Conservation (phyloP, 37 sponge, comb jelly and placozoan species). For the Eunapius fragilis region DNA sequence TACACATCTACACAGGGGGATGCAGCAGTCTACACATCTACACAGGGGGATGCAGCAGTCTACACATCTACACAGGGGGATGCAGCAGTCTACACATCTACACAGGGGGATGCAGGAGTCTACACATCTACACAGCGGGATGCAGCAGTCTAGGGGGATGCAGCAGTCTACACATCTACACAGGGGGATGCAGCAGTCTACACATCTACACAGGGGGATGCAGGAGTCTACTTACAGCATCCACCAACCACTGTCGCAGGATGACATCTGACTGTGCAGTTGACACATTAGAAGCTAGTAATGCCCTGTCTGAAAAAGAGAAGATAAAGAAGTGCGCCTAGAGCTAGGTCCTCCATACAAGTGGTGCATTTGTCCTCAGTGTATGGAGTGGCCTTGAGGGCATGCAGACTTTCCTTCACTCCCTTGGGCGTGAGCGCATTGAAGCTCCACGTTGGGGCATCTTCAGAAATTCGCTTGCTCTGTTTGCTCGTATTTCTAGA, state of each 20-base stretch:
- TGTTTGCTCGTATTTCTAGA: no score
- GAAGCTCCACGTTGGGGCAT: background rate
- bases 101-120: no score
- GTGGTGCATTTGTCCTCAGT: background rate
- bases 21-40: no score
- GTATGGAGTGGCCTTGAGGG: background rate
- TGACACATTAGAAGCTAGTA: background rate
- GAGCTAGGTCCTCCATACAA: background rate
- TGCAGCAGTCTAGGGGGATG: no score
- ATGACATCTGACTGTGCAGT: background rate
- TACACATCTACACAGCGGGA: no score
- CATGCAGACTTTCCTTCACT: background rate
- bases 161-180: no score
- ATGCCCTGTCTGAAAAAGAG: background rate
- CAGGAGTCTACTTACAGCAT: background rate
- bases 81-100: no score
- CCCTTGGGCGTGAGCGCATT: slow-evolving; percentile 1
- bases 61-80: no score
- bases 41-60: no score
- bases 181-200: no score
- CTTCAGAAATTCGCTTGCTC: background rate
- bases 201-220: no score
- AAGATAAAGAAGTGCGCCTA: background rate
- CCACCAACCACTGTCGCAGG: background rate
- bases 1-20: no score